Evolutionary conservation across 2,113 vertebrate species (phyloP).

Genomic region (Malaclemys terrapin): DNA sequence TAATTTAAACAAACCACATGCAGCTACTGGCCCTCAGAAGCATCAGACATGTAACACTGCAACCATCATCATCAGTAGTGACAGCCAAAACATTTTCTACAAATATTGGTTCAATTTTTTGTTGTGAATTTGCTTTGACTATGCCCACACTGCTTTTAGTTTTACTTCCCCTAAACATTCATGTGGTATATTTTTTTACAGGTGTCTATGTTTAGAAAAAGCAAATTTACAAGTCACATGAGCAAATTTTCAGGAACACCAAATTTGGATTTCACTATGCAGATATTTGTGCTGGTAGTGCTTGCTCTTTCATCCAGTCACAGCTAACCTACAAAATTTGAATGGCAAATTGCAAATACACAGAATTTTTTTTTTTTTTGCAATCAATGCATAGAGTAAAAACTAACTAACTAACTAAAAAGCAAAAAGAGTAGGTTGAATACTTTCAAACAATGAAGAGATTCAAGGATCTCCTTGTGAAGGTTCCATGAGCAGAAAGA

Average conservation of each 20-base stretch:
- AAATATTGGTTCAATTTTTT: not conserved
- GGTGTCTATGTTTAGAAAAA: not conserved
- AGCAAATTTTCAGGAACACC: fast-evolving
- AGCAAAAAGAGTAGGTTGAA: not conserved
- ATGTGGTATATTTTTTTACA: not conserved
- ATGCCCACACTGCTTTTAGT: not conserved
- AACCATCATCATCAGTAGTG: not conserved
- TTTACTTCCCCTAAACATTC: not conserved
- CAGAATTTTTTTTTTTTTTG: not conserved
- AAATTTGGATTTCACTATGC: not conserved
- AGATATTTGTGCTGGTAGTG: not conserved
- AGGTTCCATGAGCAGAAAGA: too few relatives aligned
- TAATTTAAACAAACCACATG: not conserved
- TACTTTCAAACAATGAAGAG: not conserved
- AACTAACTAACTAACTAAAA: not conserved
- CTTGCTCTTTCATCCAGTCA: not conserved
- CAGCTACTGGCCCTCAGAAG: not conserved
- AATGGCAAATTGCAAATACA: constrained; percentile 14
- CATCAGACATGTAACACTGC: not conserved
- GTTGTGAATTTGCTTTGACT: not conserved
- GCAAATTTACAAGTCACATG: not conserved
- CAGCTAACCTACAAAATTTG: not conserved
- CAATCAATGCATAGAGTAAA: not conserved
- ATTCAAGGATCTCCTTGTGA: not conserved
- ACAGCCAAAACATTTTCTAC: not conserved